Percentiles rank a stretch among this genome's conserved stretches.
phyloP scores from a whole-genome alignment of 2,888 invertebrate genomes.

The Apamea monoglypha region DNA sequence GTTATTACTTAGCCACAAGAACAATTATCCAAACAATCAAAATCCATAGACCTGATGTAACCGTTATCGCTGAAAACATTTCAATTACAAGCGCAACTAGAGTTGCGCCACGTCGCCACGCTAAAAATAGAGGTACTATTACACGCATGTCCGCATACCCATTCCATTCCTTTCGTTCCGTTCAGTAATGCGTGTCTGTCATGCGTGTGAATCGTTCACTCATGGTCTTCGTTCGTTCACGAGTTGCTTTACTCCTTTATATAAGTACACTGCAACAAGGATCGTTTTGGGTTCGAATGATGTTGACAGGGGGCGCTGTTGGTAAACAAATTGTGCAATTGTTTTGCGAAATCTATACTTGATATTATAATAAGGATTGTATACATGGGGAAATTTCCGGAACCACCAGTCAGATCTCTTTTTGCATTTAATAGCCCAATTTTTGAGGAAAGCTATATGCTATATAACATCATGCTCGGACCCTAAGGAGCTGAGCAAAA shows the following conservation, averaged over 20 bases:
- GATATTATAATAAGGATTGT: neutral
- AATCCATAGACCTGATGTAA: neutral
- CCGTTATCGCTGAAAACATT: conserved; percentile 26
- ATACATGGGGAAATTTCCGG: neutral
- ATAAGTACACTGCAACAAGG: neutral
- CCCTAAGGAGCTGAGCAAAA: too few species aligned
- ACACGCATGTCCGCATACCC: conserved; percentile 43
- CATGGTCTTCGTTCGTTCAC: conserved; percentile 28
- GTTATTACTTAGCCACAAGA: too few species aligned
- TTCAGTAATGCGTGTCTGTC: conserved; percentile 3
- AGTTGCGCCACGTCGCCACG: conserved; percentile 8
- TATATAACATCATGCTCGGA: too few species aligned
- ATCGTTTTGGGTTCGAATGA: neutral
- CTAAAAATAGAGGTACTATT: conserved; percentile 48
- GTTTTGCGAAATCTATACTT: neutral
- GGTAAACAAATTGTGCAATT: neutral
- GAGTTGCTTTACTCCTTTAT: conserved; percentile 17
- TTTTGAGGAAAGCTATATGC: neutral
- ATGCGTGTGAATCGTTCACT: conserved; percentile 44
- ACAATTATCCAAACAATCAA: neutral
- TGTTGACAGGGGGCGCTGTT: neutral
- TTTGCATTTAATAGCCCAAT: neutral
- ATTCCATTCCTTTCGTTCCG: conserved; percentile 37
- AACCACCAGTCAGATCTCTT: neutral
- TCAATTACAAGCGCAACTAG: conserved; percentile 39